These are phyloP conservation scores for Battus philenor DNA, from an alignment of 1,140 invertebrate genomes.

Conservation along the genomic window DNA sequence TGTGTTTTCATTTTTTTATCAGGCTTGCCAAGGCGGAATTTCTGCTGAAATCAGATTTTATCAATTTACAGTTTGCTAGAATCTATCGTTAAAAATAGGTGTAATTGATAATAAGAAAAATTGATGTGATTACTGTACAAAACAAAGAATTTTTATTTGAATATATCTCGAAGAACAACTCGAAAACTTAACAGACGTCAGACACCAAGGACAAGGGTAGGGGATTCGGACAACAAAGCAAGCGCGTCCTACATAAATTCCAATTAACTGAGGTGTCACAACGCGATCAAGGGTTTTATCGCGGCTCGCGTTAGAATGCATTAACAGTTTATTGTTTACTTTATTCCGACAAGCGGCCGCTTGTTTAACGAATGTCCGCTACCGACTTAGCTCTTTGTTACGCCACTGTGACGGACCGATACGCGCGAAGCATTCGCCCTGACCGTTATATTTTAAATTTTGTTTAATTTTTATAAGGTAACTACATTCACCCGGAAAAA, in stretches of 20 bases:
- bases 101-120: too few relatives aligned
- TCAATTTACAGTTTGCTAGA: too few relatives aligned
- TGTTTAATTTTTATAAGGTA: too few relatives aligned
- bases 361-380: not conserved
- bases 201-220: slow-evolving; percentile 17
- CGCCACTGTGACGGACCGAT: slow-evolving; percentile 5
- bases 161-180: too few relatives aligned
- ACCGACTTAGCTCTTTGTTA: not conserved
- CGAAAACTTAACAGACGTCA: too few relatives aligned
- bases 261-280: slow-evolving; percentile 57
- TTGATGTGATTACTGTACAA: too few relatives aligned
- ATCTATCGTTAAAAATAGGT: not conserved
- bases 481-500: too few relatives aligned
- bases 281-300: slow-evolving; percentile 42
- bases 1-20: too few relatives aligned
- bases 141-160: too few relatives aligned
- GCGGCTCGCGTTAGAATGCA: slow-evolving; percentile 25
- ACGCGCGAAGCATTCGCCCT: not conserved
- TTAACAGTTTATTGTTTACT: slow-evolving; percentile 30
- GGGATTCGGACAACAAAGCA: slow-evolving; percentile 27
- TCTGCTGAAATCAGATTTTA: too few relatives aligned
- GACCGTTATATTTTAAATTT: too few relatives aligned
- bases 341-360: slow-evolving; percentile 3
- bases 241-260: slow-evolving; percentile 49
- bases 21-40: too few relatives aligned